These are phyloP conservation scores for Narcine bancroftii DNA, from an alignment of 2,113 vertebrate genomes.

Conservation along the genomic window DNA sequence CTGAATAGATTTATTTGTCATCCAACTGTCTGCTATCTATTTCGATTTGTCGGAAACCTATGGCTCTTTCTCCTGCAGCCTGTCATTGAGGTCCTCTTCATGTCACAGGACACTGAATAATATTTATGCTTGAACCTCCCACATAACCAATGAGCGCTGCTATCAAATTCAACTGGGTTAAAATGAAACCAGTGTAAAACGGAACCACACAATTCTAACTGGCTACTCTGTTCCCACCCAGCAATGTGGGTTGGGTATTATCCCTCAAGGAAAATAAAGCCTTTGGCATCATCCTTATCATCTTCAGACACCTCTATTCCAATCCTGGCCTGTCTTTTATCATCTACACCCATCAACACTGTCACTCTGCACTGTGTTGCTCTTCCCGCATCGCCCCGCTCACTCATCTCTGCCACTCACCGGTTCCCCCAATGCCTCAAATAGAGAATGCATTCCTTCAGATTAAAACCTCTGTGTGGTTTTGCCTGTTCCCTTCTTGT, in stretches of 20 bases:
- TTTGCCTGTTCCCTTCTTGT: neutral
- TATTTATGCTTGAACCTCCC: neutral
- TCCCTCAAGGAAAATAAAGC: neutral
- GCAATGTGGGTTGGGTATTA: neutral
- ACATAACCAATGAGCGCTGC: neutral
- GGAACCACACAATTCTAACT: neutral
- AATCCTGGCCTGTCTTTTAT: neutral
- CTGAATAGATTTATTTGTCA: neutral
- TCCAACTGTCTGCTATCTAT: neutral
- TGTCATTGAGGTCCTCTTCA: neutral
- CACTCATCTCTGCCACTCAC: neutral
- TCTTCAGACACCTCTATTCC: neutral
- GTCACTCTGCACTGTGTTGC: neutral
- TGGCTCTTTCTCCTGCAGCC: neutral
- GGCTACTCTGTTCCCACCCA: neutral
- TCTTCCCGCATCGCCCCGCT: neutral
- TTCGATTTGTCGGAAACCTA: neutral
- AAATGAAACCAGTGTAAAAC: neutral
- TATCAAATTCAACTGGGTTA: neutral
- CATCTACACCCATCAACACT: neutral
- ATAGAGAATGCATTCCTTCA: neutral
- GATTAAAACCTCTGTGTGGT: neutral
- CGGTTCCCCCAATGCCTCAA: neutral
- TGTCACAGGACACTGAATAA: neutral
- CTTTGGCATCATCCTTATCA: neutral